Conservation (phyloP, 2,888 invertebrate species). For the Vesta saturnalis region DNA sequence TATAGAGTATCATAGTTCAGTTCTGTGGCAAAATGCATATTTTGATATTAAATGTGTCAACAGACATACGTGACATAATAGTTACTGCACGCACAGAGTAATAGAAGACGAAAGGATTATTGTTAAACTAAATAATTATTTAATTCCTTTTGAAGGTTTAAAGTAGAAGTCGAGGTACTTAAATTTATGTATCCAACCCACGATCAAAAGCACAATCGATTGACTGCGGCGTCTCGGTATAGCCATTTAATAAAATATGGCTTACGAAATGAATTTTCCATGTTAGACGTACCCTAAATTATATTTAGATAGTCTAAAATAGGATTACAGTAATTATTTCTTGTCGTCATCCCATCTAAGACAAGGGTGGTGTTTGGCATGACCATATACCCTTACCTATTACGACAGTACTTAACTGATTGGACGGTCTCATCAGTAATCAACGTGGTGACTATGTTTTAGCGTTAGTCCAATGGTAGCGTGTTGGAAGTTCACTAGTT, state of each 20-base stretch:
- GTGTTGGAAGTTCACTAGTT: conserved; percentile 34
- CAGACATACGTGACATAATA: no score
- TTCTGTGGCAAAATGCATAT: no score
- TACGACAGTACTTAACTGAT: conserved; percentile 34
- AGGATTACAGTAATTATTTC: conserved; percentile 24
- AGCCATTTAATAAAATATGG: neutral
- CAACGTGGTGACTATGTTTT: conserved; percentile 41
- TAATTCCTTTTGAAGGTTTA: no score
- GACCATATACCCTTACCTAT: conserved; percentile 31
- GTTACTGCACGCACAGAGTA: no score
- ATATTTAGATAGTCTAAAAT: conserved; percentile 14
- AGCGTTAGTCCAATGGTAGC: conserved; percentile 30
- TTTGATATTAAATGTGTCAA: no score
- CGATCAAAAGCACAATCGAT: neutral
- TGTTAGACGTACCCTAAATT: neutral
- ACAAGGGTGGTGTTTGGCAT: conserved; percentile 23
- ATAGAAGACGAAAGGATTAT: no score
- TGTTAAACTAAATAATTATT: no score
- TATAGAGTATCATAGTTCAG: no score
- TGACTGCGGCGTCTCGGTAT: neutral
- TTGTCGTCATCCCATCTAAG: conserved; percentile 6
- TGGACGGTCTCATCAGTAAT: conserved; percentile 41
- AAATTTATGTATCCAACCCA: neutral
- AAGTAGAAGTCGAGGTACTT: no score
- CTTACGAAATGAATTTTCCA: neutral